Base-by-base conservation (phyloP, 2,888 invertebrate species). In the Odontocerum albicorne region DNA sequence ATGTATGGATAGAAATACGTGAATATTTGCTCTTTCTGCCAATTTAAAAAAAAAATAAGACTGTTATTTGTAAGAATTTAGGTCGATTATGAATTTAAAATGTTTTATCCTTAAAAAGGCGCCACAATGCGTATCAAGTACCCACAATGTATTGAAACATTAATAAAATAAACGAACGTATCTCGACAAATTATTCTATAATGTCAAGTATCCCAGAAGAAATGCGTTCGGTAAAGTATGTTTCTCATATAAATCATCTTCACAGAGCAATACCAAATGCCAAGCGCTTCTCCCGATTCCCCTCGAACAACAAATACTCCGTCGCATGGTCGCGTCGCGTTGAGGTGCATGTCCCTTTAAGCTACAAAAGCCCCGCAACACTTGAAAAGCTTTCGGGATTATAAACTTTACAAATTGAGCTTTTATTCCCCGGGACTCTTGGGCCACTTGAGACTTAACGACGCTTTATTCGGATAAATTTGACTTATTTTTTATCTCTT, bases 381-480 rank as follows among this genome's bases (percentile, higher is more conserved):
- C 51, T 49, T 54, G 40, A 52, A 43, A 57, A 49, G 47, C 51
- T 59, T 52, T 44, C 33, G 59, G 55, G 51, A 59, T 59, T 59
- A 55, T 52, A 51, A 59, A 59, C 49, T 59, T 55, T 49, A 55
- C 55, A 59, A 59, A 59, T 59, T 59, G 59, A 47, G 55, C 59
- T 52, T 55, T 59, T 55, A 59, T 58, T 54, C 53, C 39, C 21
- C 21, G 49, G 53, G 49, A 49, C 22, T 49, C 52, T 21, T 15
- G 47, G 53, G 53, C 57, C 57, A 57, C 57, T 57, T 57, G 49
- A 53, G 45, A 53, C 35, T 49, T 57, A 57, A 57, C 53, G 53
- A 57, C 53, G 57, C 43, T 57, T 57, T 55, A 44, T 49, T 49
- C 55, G 36, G 38, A 44, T 42, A 38, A 36, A 49, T 19, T 53